These are phyloP conservation scores for Psittacula cyanocephala DNA, from an alignment of 2,113 vertebrate species.

Conservation along the genomic window DNA sequence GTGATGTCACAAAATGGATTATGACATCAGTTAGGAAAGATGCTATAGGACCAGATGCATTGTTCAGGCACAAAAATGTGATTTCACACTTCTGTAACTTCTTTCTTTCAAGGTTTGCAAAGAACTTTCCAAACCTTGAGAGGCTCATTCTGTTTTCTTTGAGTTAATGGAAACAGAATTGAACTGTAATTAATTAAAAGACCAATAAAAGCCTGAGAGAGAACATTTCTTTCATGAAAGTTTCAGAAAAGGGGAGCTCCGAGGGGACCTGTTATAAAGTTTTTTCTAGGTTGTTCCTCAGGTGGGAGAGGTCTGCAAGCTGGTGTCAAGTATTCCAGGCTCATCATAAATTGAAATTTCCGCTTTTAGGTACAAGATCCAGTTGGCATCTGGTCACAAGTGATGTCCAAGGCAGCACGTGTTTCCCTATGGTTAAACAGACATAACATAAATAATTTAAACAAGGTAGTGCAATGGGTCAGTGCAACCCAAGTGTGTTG, in stretches of 20 bases:
- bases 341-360: not conserved
- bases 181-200: conserved; percentile 2
- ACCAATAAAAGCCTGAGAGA: not conserved
- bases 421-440: not conserved
- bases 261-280: not conserved
- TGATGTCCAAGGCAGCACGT: not conserved
- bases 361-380: not conserved
- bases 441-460: not conserved
- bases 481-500: not conserved
- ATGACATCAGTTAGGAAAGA: conserved; percentile 10
- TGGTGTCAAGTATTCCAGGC: not conserved
- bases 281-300: not conserved
- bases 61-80: not conserved
- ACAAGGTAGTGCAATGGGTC: not conserved
- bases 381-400: not conserved
- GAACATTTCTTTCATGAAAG: not conserved
- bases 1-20: conserved; percentile 38
- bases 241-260: not conserved
- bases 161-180: conserved; percentile 7
- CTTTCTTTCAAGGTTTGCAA: conserved; percentile 1
- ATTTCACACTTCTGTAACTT: not conserved
- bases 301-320: not conserved
- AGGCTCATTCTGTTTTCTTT: not conserved
- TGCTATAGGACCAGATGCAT: not conserved
- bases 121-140: not conserved